A percentile compares a stretch with the other conserved stretches of the same genome.
Conservation (phyloP, 2,113 vertebrate genomes). For the Paramisgurnus dabryanus region DNA sequence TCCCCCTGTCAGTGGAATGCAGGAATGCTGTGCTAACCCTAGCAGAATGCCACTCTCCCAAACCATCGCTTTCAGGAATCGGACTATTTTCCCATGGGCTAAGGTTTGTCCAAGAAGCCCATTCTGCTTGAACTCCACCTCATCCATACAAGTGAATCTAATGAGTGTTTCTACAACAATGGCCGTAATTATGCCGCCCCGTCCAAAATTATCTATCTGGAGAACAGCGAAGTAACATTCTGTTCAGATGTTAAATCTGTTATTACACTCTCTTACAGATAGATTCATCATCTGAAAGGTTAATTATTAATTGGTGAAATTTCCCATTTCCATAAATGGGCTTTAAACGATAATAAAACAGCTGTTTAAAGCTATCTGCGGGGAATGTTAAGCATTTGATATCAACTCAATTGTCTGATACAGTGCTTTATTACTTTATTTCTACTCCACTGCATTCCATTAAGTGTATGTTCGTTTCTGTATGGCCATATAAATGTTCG, state of each 20-base stretch:
- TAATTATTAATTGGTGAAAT: constrained; percentile 42
- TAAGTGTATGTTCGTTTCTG: background rate
- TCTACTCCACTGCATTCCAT: background rate
- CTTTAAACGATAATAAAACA: background rate
- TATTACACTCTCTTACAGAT: constrained; percentile 30
- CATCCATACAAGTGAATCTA: constrained; percentile 10
- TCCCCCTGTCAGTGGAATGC: constrained; percentile 55
- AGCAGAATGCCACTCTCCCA: constrained; percentile 42
- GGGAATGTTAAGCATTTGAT: constrained; percentile 2
- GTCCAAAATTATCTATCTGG: constrained; percentile 36
- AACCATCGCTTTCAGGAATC: constrained; percentile 51
- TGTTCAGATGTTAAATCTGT: constrained; percentile 29
- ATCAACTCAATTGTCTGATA: constrained; percentile 7
- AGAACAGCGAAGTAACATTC: constrained; percentile 31
- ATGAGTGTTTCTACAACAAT: constrained; percentile 43
- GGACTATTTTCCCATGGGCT: constrained; percentile 40
- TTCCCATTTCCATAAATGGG: constrained; percentile 29
- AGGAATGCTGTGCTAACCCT: constrained; percentile 54
- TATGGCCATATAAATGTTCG: background rate
- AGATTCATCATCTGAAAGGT: constrained; percentile 37
- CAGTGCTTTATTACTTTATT: constrained; percentile 16
- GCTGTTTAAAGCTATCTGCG: constrained; percentile 32
- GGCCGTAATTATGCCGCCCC: constrained; percentile 38
- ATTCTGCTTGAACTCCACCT: constrained; percentile 27
- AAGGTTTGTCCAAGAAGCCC: background rate